phyloP scores from a whole-genome alignment of 1,140 invertebrate genomes.

The Steinernema khuongi region DNA sequence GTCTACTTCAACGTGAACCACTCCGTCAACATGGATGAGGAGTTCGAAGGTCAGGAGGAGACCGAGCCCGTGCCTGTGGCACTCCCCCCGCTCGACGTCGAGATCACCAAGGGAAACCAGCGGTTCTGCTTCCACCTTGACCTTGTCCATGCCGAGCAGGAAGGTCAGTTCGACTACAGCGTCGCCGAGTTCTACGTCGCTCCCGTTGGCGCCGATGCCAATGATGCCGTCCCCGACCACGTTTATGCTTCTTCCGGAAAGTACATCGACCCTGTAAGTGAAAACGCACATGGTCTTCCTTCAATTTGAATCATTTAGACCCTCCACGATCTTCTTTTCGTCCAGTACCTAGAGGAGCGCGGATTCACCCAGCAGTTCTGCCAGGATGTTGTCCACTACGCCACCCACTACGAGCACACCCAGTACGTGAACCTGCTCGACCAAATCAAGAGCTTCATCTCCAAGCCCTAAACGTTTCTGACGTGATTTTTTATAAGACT shows the following conservation, averaged over 20 bases:
- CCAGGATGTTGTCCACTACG: constrained; percentile 36
- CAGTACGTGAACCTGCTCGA: constrained; percentile 50
- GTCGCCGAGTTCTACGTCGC: constrained; percentile 58
- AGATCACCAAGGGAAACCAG: constrained; percentile 51
- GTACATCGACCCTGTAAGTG: constrained; percentile 52
- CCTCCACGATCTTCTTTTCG: constrained; percentile 56
- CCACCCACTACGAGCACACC: constrained; percentile 51
- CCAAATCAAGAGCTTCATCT: constrained; percentile 50
- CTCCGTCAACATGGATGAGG: constrained; percentile 53
- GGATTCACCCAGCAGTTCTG: constrained; percentile 53
- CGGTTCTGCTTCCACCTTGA: constrained; percentile 53
- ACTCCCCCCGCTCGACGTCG: constrained; percentile 46
- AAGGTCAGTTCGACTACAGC: constrained; percentile 46
- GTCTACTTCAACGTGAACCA: constrained; percentile 58
- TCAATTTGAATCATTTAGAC: constrained; percentile 31
- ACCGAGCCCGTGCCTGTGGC: constrained; percentile 41
- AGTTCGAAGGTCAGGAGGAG: constrained; percentile 29
- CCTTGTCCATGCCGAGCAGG: constrained; percentile 44
- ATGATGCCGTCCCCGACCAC: constrained; percentile 45
- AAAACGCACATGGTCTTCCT: background rate
- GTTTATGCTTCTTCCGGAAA: constrained; percentile 55
- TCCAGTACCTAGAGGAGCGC: constrained; percentile 56
- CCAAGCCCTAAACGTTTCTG: constrained; percentile 23
- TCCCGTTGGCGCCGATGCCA: constrained; percentile 44
- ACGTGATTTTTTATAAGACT: background rate